Evolutionary conservation across 2,797 vertebrate genomes (phyloP).

Genomic region (Pantherophis vulpinus): DNA sequence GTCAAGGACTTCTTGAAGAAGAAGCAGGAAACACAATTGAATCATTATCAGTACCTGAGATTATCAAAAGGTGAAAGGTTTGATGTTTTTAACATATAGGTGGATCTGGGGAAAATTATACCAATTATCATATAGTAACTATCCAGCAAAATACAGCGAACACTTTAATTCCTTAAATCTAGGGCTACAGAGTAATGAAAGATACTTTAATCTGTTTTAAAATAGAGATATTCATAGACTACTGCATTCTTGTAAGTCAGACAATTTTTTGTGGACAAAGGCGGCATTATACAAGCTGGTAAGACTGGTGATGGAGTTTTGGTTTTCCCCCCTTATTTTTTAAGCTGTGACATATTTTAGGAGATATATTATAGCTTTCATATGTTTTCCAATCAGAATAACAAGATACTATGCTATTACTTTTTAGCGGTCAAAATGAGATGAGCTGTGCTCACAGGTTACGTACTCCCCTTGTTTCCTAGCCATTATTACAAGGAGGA

Average conservation of each 20-base stretch:
- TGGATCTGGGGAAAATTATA: background rate
- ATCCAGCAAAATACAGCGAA: background rate
- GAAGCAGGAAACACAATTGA: background rate
- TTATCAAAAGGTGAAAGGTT: background rate
- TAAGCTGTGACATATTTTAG: background rate
- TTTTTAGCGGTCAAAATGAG: background rate
- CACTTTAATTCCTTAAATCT: background rate
- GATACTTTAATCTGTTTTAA: background rate
- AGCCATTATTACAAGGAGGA: background rate
- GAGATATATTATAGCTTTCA: background rate
- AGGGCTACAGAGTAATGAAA: background rate
- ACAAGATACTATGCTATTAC: background rate
- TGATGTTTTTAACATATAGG: background rate
- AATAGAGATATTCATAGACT: background rate
- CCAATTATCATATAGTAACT: background rate
- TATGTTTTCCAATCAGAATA: background rate
- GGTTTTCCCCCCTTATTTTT: background rate
- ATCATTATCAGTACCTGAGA: background rate
- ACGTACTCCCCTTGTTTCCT: background rate
- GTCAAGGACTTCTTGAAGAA: background rate
- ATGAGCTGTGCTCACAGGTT: background rate
- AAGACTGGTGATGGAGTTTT: background rate
- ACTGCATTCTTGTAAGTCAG: background rate
- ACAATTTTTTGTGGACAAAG: background rate
- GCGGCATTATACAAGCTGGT: background rate